Percentiles rank a stretch among this genome's conserved stretches.
Evolutionary conservation across 2,797 vertebrate genomes (phyloP).

Genomic region (Perodicticus potto): DNA sequence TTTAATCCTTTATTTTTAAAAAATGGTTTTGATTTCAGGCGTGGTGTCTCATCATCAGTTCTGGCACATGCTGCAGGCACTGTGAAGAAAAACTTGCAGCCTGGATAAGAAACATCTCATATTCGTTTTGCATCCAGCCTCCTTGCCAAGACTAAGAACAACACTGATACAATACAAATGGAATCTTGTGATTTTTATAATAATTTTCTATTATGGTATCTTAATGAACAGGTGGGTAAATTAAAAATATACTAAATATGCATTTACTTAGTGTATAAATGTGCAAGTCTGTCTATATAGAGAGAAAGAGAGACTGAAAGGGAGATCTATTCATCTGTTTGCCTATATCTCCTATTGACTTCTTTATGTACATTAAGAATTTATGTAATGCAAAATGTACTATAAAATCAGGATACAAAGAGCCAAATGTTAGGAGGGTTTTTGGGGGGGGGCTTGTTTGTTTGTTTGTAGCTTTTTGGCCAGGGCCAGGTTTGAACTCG

Average conservation of each 20-base stretch:
- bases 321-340: neutral
- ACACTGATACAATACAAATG: neutral
- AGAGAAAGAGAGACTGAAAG: too few relatives aligned
- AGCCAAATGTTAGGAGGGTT: neutral
- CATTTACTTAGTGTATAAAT: neutral
- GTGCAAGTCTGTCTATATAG: neutral
- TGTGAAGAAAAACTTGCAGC: slow-evolving; percentile 24
- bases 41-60: neutral
- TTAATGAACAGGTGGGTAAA: slow-evolving; percentile 36
- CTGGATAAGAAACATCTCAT: neutral
- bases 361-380: neutral
- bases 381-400: neutral
- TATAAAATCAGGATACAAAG: neutral
- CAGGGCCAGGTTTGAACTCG: too few relatives aligned
- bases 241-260: neutral
- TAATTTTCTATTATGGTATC: slow-evolving; percentile 36
- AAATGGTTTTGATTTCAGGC: slow-evolving; percentile 42
- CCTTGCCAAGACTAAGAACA: slow-evolving; percentile 45
- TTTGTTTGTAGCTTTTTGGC: too few relatives aligned
- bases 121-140: slow-evolving; percentile 19
- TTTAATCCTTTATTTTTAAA: slow-evolving; percentile 57
- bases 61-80: slow-evolving; percentile 4
- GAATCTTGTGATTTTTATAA: neutral
- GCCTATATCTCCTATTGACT: neutral
- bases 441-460: too few relatives aligned